These are phyloP conservation scores for Calycopis cecrops DNA, from an alignment of 1,140 invertebrate species.

Conservation along the genomic window DNA sequence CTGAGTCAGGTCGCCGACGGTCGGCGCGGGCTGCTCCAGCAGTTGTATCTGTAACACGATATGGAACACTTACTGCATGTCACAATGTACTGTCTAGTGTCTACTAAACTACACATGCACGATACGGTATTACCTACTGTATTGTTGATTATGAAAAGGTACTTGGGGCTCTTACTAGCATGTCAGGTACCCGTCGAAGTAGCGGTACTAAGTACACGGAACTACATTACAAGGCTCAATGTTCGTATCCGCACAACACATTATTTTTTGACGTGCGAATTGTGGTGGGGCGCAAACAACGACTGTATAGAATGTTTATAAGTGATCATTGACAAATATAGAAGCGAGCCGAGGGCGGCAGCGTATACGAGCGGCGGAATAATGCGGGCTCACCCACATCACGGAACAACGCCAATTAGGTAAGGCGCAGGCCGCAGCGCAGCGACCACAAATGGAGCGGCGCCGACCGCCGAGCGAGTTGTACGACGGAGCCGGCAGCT, in stretches of 20 bases:
- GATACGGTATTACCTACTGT: too few relatives aligned
- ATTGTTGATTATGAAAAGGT: too few relatives aligned
- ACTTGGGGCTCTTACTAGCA: too few relatives aligned
- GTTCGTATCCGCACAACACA: too few relatives aligned
- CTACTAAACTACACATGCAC: too few relatives aligned
- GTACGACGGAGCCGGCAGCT: too few relatives aligned
- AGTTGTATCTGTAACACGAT: conserved; percentile 26
- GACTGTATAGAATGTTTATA: background rate
- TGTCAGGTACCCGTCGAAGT: too few relatives aligned
- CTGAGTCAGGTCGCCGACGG: conserved; percentile 41
- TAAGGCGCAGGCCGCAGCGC: conserved; percentile 43
- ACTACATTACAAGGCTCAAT: too few relatives aligned
- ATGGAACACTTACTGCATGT: conserved; percentile 15
- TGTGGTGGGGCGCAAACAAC: too few relatives aligned
- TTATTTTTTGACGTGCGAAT: too few relatives aligned
- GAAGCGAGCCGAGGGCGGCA: conserved; percentile 53
- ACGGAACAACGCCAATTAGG: conserved; percentile 52
- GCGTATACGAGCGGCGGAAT: conserved; percentile 32
- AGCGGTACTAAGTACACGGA: too few relatives aligned
- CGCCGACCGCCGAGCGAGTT: background rate
- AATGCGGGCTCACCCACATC: conserved; percentile 64
- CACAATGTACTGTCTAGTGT: too few relatives aligned
- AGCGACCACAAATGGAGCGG: conserved; percentile 50
- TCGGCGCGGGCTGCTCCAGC: conserved; percentile 6
- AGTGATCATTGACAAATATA: conserved; percentile 45